Percentiles rank a stretch among this genome's conserved stretches.
phyloP scores from a whole-genome alignment of 2,888 invertebrate genomes.

The Hesperia comma region DNA sequence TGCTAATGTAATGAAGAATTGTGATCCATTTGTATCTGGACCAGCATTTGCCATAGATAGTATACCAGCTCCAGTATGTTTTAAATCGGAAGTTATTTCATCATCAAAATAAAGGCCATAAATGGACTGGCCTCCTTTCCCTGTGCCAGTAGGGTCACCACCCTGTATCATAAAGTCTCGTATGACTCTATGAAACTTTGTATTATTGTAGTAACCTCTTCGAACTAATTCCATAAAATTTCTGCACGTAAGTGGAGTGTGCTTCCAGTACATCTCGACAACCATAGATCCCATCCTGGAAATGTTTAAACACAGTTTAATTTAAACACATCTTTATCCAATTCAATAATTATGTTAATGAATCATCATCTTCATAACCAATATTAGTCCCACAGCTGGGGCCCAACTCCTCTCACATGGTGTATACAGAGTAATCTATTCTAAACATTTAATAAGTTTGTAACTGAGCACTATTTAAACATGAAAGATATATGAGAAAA shows the following conservation, averaged over 20 bases:
- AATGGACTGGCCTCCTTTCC: conserved; percentile 97
- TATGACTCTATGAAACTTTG: conserved; percentile 98
- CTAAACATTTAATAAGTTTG: too few relatives aligned
- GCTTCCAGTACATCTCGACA: conserved; percentile 99
- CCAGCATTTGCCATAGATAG: conserved; percentile 99
- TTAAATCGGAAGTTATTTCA: conserved; percentile 96
- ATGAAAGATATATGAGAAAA: too few relatives aligned
- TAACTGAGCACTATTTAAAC: too few relatives aligned
- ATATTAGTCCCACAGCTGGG: too few relatives aligned
- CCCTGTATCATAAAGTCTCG: conserved; percentile 97
- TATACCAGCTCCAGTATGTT: conserved; percentile 96
- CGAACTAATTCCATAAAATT: conserved; percentile 98
- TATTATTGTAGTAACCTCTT: conserved; percentile 97
- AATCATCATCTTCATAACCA: too few relatives aligned
- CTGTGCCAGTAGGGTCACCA: conserved; percentile 98
- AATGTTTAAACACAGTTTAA: conserved; percentile 8
- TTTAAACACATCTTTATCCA: background rate
- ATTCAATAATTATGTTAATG: too few relatives aligned
- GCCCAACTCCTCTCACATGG: too few relatives aligned
- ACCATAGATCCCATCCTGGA: conserved; percentile 95
- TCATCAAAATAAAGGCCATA: conserved; percentile 98
- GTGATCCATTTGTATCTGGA: conserved; percentile 98
- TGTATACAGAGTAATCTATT: too few relatives aligned
- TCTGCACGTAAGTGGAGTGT: conserved; percentile 97
- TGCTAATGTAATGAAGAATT: conserved; percentile 98